These are phyloP conservation scores for Ricordea florida DNA, from an alignment of 92 coral and sea anemone genomes.

Conservation along the genomic window DNA sequence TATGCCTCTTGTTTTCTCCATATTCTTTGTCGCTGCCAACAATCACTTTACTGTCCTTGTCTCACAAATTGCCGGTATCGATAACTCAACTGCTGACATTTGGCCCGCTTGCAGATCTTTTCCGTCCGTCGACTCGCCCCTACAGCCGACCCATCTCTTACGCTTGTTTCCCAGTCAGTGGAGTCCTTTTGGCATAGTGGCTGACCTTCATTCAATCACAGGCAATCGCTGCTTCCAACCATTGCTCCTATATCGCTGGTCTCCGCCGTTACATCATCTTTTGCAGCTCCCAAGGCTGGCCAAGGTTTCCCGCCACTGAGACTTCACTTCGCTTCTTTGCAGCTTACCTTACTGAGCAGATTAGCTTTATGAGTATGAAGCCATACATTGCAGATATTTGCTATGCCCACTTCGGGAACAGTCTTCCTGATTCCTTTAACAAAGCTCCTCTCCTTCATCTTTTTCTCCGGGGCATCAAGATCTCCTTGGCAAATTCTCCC, in stretches of 20 bases:
- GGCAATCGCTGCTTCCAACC: not conserved
- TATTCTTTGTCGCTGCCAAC: not conserved
- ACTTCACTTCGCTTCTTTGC: not conserved
- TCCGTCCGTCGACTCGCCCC: not conserved
- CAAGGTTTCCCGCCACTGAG: not conserved
- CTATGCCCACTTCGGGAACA: too few species aligned
- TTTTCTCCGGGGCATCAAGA: too few species aligned
- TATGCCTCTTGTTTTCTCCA: slow-evolving; percentile 21
- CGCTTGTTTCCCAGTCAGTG: too few species aligned
- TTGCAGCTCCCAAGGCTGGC: not conserved
- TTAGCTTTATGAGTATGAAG: not conserved
- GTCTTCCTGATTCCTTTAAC: too few species aligned
- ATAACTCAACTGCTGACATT: too few species aligned
- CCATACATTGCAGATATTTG: not conserved
- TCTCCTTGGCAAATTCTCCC: too few species aligned
- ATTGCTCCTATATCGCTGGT: too few species aligned
- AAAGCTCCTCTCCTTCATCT: too few species aligned
- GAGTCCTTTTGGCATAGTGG: not conserved
- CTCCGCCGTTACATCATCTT: slow-evolving; percentile 6
- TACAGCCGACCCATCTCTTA: not conserved
- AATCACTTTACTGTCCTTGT: not conserved
- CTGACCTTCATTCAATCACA: not conserved
- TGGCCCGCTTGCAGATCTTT: not conserved
- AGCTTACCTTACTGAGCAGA: not conserved
- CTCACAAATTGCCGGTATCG: not conserved